phyloP scores from a whole-genome alignment of 2,113 vertebrate species.

The Xiphorhynchus elegans region DNA sequence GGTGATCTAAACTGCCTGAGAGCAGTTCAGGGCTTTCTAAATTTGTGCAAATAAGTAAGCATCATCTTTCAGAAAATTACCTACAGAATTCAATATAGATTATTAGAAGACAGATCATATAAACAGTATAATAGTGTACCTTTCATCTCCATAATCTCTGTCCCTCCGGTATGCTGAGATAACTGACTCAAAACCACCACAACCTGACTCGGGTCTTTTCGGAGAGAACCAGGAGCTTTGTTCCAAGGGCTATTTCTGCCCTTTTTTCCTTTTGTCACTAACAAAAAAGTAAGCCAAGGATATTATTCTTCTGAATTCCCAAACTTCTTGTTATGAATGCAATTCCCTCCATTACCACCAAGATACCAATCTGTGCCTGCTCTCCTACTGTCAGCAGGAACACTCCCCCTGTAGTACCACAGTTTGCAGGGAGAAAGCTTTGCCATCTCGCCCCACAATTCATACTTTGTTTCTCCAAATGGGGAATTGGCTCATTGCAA shows the following conservation, averaged over 20 bases:
- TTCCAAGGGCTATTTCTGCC: conserved; percentile 16
- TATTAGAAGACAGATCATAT: conserved; percentile 46
- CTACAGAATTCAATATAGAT: conserved; percentile 41
- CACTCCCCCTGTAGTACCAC: not conserved
- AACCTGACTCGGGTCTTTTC: not conserved
- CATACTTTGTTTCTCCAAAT: not conserved
- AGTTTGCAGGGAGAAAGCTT: not conserved
- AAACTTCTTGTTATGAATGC: not conserved
- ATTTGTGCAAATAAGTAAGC: conserved; percentile 38
- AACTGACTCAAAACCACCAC: not conserved
- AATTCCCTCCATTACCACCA: not conserved
- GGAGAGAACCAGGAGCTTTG: conserved; percentile 37
- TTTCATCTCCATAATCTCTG: conserved; percentile 52
- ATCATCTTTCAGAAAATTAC: conserved; percentile 64
- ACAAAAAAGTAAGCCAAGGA: not conserved
- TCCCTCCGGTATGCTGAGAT: conserved; percentile 27
- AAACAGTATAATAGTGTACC: conserved; percentile 45
- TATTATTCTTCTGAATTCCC: conserved; percentile 1
- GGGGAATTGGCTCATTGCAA: not conserved
- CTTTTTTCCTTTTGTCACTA: not conserved
- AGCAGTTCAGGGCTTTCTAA: conserved; percentile 21
- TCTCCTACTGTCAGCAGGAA: conserved; percentile 5
- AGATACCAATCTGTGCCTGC: conserved; percentile 5
- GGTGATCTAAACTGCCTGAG: not conserved
- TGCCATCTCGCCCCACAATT: not conserved